These are phyloP conservation scores for Pedetes capensis DNA, from an alignment of 2,113 vertebrate species.

Conservation along the genomic window DNA sequence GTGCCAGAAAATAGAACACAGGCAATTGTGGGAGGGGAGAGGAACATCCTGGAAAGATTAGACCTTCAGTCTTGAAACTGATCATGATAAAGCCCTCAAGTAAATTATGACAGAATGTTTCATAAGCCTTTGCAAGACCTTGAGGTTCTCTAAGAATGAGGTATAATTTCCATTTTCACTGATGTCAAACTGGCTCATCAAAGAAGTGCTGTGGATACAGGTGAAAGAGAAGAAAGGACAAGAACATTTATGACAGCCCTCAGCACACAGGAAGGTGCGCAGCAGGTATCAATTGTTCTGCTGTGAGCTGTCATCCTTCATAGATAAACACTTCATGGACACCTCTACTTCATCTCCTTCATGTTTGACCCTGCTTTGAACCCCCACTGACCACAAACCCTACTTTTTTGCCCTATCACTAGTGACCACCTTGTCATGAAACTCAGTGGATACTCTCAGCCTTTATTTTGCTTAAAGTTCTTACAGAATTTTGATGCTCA, in stretches of 20 bases:
- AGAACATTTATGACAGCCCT: background rate
- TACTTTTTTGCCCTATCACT: background rate
- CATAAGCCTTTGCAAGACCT: background rate
- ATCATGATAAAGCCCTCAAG: background rate
- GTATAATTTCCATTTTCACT: background rate
- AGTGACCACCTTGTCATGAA: background rate
- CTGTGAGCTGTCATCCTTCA: background rate
- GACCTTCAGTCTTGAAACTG: background rate
- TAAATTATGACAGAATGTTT: background rate
- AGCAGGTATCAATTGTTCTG: background rate
- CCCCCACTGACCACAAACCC: too few relatives aligned
- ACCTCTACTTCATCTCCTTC: background rate
- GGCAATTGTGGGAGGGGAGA: background rate
- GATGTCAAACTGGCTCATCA: background rate
- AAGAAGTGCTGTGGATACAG: background rate
- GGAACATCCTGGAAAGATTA: background rate
- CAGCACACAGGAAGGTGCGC: background rate
- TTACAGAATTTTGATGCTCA: background rate
- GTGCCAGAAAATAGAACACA: background rate
- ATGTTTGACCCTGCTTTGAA: background rate
- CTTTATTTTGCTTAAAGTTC: background rate
- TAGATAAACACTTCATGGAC: background rate
- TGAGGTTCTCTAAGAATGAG: background rate
- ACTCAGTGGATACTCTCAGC: background rate
- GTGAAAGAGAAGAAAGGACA: background rate